Conservation (phyloP, 1,140 invertebrate genomes). For the Macrocentrus cingulum region DNA sequence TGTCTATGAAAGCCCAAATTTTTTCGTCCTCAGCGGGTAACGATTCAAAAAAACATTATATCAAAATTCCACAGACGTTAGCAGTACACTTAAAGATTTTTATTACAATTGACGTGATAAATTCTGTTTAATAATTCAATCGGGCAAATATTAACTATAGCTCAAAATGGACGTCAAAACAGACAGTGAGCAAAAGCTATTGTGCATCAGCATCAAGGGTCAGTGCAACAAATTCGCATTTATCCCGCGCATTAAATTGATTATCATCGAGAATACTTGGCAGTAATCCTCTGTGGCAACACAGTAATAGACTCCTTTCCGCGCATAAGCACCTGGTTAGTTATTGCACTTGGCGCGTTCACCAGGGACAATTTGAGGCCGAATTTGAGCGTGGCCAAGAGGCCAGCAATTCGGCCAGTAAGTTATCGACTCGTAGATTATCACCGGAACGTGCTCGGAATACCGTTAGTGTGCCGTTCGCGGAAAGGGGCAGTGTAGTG, state of each 20-base stretch:
- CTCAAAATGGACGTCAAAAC: too few species aligned
- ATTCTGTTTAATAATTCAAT: too few species aligned
- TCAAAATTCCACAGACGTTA: too few species aligned
- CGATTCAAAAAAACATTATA: too few species aligned
- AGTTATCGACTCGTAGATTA: slow-evolving; percentile 48
- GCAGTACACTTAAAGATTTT: too few species aligned
- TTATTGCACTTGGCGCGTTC: slow-evolving; percentile 14
- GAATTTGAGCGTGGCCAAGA: slow-evolving; percentile 19
- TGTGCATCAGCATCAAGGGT: too few species aligned
- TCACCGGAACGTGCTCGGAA: slow-evolving; percentile 37
- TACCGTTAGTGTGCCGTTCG: slow-evolving; percentile 26
- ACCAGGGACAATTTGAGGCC: slow-evolving; percentile 27
- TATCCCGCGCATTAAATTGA: background rate
- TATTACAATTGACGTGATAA: too few species aligned
- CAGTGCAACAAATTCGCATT: slow-evolving; percentile 4
- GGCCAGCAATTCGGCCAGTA: slow-evolving; percentile 43
- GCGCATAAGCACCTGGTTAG: slow-evolving; percentile 8
- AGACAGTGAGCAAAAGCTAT: too few species aligned
- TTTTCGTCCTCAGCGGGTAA: too few species aligned
- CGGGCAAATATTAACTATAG: too few species aligned
- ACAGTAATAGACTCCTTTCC: slow-evolving; percentile 22
- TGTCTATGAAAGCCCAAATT: too few species aligned
- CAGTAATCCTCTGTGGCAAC: background rate
- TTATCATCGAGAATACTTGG: too few species aligned
- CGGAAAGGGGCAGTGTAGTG: background rate